phyloP scores from a whole-genome alignment of 2,797 vertebrate genomes.

The Catamblyrhynchus diadema region DNA sequence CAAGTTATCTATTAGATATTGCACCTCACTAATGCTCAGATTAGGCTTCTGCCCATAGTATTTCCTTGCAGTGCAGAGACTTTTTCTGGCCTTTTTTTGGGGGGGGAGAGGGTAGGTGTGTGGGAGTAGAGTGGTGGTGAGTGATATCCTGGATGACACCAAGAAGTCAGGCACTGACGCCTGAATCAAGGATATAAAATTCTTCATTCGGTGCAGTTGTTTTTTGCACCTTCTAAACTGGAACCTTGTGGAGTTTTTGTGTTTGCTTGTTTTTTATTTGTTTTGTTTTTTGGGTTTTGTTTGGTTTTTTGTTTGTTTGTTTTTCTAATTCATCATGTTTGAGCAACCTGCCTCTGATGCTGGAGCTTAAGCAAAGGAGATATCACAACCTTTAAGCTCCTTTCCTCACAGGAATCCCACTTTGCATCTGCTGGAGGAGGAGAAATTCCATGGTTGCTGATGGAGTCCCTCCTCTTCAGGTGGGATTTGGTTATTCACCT shows the following conservation, averaged over 20 bases:
- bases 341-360: not conserved
- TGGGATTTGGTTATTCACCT: not conserved
- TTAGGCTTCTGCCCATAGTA: not conserved
- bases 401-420: not conserved
- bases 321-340: not conserved
- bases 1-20: not conserved
- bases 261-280: not conserved
- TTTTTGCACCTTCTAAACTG: not conserved
- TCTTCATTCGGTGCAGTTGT: not conserved
- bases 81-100: not conserved
- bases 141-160: not conserved
- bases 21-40: not conserved
- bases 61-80: not conserved
- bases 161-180: not conserved
- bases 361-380: not conserved
- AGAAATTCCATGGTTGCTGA: not conserved
- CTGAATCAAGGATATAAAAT: not conserved
- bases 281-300: too few species aligned
- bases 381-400: not conserved
- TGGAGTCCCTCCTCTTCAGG: not conserved
- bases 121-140: accelerated
- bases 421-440: not conserved
- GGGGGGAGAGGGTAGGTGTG: accelerated
- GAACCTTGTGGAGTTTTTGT: not conserved
- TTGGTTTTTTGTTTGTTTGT: too few species aligned